These are phyloP conservation scores for Aegotheles bennettii DNA, from an alignment of 2,113 vertebrate species.

Conservation along the genomic window DNA sequence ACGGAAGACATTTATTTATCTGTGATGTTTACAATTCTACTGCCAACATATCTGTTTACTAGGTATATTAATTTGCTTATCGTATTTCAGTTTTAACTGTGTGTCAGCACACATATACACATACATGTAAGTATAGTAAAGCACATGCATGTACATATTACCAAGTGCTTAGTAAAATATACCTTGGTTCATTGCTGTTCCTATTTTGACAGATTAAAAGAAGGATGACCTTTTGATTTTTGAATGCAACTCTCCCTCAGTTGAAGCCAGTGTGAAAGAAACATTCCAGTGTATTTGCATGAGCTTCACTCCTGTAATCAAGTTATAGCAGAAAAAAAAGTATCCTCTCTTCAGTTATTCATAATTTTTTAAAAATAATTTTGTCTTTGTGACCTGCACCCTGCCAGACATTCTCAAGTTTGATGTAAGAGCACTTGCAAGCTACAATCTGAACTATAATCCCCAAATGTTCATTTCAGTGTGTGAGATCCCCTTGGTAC, in stretches of 20 bases:
- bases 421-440: background rate
- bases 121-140: background rate
- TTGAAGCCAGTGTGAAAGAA: background rate
- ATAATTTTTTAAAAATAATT: accelerated
- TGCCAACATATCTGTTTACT: background rate
- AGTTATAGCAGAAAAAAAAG: background rate
- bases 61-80: background rate
- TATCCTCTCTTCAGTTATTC: background rate
- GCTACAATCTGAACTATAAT: background rate
- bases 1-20: background rate
- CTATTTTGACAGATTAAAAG: background rate
- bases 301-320: background rate
- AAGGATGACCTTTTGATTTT: background rate
- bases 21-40: background rate
- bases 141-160: too few species aligned
- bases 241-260: background rate
- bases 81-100: background rate
- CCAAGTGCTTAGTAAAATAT: background rate
- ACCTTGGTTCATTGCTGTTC: background rate
- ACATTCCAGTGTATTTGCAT: background rate
- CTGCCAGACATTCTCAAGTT: background rate
- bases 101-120: background rate
- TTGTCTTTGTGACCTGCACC: background rate
- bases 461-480: background rate
- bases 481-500: background rate